Evolutionary conservation across 1,140 invertebrate species (phyloP), one percentile per base, ranked within the genome.

Genomic region (Drosophila sturtevanti): DNA sequence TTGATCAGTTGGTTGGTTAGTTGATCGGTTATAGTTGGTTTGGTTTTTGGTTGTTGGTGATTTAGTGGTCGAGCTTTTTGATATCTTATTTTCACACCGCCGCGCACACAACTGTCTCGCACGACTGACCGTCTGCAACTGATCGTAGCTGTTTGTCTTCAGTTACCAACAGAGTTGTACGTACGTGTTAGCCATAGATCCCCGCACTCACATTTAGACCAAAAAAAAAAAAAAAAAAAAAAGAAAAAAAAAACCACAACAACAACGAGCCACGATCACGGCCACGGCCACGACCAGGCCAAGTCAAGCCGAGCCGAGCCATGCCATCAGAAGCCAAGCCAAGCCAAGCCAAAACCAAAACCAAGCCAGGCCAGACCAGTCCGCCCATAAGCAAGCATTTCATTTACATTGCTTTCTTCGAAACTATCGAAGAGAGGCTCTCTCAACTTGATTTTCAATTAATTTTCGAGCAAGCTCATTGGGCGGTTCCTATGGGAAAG

Each of bases 91-190:
- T 74, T 84, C 72, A 80, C 71, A 90, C 82, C 90, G 90, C 77
- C 82, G 89, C 87, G 80, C 86, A 89, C 90, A 76, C 90, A 91
- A 91, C 90, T 91, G 82, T 85, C 86, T 87, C 78, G 90, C 82
- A 85, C 90, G 90, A 91, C 86, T 86, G 74, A 89, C 81, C 81
- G 90, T 91, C 86, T 91, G 82, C 86, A 90, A 91, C 90, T 91
- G 90, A 91, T 91, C 90, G 72, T 61, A 73, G 78, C 70, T 65
- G 79, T 58, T 48, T 68, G 68, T 73, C 86, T 89, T 84, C 62
- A 84, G 86, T 91, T 89, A 91, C 90, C 90, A 91, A 71, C 79
- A 79, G 72, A 90, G 72, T 81, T 84, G 72, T 71, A 48, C 62
- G 24, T 27, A 38, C 14, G 51, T 35, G 48, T 18, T 60, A 54